A percentile compares a stretch with the other conserved stretches of the same genome.
phyloP scores from a whole-genome alignment of 2,797 vertebrate genomes.

The Adelosebastes latens region DNA sequence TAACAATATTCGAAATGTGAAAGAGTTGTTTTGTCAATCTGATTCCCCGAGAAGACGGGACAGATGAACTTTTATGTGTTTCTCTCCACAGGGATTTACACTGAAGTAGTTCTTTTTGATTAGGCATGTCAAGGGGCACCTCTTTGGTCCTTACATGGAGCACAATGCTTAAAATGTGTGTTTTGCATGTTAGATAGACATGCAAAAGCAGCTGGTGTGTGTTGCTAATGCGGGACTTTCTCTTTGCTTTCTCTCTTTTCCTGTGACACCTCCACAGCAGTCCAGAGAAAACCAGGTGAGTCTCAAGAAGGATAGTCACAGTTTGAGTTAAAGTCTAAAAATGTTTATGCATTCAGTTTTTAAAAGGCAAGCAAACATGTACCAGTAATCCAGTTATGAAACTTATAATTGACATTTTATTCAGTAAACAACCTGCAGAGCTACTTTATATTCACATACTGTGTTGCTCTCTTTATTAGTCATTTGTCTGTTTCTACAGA shows the following conservation, averaged over 20 bases:
- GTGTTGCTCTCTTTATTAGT: slow-evolving; percentile 21
- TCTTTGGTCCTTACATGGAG: slow-evolving; percentile 87
- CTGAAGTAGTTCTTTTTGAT: slow-evolving; percentile 46
- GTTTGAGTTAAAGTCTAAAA: not conserved
- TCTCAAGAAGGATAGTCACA: slow-evolving; percentile 42
- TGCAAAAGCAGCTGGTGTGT: slow-evolving; percentile 87
- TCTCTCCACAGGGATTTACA: slow-evolving; percentile 69
- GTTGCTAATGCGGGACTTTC: slow-evolving; percentile 86
- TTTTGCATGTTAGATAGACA: slow-evolving; percentile 93
- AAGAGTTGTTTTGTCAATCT: slow-evolving; percentile 81
- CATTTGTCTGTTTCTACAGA: slow-evolving; percentile 43
- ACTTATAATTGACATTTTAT: slow-evolving; percentile 33
- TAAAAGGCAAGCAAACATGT: not conserved
- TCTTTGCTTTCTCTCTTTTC: slow-evolving; percentile 73
- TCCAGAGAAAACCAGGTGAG: slow-evolving; percentile 96
- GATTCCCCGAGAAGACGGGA: slow-evolving; percentile 85
- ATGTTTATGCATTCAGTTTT: slow-evolving; percentile 11
- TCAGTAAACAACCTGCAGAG: slow-evolving; percentile 33
- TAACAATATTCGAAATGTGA: slow-evolving; percentile 70
- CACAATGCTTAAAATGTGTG: slow-evolving; percentile 58
- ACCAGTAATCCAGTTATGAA: not conserved
- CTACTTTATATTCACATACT: slow-evolving; percentile 41
- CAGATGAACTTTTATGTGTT: slow-evolving; percentile 83
- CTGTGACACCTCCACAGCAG: slow-evolving; percentile 84
- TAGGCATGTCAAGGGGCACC: slow-evolving; percentile 79